Evolutionary conservation across 2,113 vertebrate genomes (phyloP).

Genomic region (cattle (Bos taurus)): ARS-UCD2.0 NC_037339.1:50341501-50342000

Average conservation of each 20-base stretch:
- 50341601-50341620: background rate
- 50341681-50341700: background rate
- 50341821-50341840: accelerated
- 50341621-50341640: background rate
- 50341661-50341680: background rate
- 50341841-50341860: background rate
- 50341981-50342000: background rate
- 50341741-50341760: background rate
- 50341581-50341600: background rate
- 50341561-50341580: background rate
- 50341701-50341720: background rate
- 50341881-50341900: background rate
- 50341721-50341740: background rate
- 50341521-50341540: background rate
- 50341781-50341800: background rate
- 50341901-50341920: background rate
- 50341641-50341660: background rate
- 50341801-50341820: background rate
- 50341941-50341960: background rate
- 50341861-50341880: background rate
- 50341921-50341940: background rate
- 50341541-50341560: background rate
- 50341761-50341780: background rate
- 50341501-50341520: background rate
- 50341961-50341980: accelerated